phyloP scores from a whole-genome alignment of 2,797 vertebrate species.

The Falco rusticolus region DNA sequence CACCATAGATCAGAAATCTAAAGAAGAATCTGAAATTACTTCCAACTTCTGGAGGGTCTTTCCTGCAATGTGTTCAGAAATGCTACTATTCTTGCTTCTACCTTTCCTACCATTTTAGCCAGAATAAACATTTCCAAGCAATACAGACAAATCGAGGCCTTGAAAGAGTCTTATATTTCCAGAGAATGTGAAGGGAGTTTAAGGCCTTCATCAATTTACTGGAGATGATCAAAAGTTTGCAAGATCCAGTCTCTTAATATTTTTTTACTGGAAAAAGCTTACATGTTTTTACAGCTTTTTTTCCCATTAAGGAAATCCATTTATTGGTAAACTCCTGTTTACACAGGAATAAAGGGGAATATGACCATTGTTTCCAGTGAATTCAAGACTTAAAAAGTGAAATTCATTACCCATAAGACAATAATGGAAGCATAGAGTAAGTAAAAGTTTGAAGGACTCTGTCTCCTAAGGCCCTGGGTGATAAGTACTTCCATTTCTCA shows the following conservation, averaged over 20 bases:
- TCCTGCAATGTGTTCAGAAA: not conserved
- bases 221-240: not conserved
- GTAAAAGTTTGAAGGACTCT: not conserved
- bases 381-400: not conserved
- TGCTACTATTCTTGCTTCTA: not conserved
- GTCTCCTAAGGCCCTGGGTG: not conserved
- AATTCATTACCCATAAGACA: not conserved
- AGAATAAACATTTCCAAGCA: not conserved
- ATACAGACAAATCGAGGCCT: not conserved
- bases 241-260: not conserved
- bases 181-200: not conserved
- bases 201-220: not conserved
- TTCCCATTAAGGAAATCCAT: not conserved
- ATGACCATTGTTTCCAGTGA: not conserved
- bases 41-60: not conserved
- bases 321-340: not conserved
- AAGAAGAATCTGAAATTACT: not conserved
- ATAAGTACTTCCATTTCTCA: not conserved
- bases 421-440: not conserved
- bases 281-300: not conserved
- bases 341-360: not conserved
- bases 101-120: not conserved
- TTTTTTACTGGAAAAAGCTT: not conserved
- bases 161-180: not conserved
- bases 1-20: not conserved